Percentiles rank a stretch among this genome's conserved stretches.
These are phyloP conservation scores for Chauna torquata DNA, from an alignment of 2,113 vertebrate genomes.

Conservation along the genomic window DNA sequence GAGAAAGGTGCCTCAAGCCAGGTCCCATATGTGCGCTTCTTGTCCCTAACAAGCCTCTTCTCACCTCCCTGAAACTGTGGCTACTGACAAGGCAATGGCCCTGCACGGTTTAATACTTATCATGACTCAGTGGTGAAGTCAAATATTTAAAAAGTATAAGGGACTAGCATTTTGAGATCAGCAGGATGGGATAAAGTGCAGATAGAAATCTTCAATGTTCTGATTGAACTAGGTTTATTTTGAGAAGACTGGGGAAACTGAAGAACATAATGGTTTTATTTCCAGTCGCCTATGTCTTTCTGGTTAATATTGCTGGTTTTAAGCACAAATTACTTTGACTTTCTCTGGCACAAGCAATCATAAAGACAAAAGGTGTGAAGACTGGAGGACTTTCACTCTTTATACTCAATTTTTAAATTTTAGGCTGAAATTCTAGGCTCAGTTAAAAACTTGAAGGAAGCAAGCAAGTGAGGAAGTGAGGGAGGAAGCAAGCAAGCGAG, in stretches of 20 bases:
- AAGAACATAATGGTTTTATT: not conserved
- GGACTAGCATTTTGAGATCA: not conserved
- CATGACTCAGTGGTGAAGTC: not conserved
- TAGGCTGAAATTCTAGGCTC: not conserved
- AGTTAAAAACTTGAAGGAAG: not conserved
- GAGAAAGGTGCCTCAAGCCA: not conserved
- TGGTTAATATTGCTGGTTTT: not conserved
- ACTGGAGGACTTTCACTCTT: not conserved
- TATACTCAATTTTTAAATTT: not conserved
- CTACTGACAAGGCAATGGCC: not conserved
- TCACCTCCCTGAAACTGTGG: not conserved
- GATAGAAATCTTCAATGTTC: not conserved
- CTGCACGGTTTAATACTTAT: not conserved
- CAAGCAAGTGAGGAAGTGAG: too few species aligned
- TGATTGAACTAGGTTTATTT: not conserved
- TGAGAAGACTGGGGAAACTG: not conserved
- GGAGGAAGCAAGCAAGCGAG: too few species aligned
- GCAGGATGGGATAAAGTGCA: not conserved
- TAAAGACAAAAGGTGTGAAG: not conserved
- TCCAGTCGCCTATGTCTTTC: not conserved
- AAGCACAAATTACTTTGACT: not conserved
- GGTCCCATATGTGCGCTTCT: not conserved
- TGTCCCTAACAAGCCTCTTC: accelerated
- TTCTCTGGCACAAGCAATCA: not conserved
- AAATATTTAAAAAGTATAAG: not conserved